These are phyloP conservation scores for Drosophila dives DNA, from an alignment of 2,888 invertebrate species.

Conservation along the genomic window DNA sequence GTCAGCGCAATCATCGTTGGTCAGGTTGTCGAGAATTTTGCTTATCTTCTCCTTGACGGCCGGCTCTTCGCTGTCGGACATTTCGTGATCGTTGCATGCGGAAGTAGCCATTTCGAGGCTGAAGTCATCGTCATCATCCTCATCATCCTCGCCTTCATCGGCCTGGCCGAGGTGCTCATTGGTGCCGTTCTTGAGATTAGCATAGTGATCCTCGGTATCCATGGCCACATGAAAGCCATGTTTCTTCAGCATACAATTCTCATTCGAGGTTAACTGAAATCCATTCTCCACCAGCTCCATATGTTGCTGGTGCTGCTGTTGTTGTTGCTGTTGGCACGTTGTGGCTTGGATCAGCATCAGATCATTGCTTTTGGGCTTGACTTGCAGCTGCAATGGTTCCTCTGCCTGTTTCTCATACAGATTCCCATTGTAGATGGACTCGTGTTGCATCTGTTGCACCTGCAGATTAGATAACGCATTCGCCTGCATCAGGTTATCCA, in stretches of 20 bases:
- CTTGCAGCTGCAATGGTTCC: constrained; percentile 34
- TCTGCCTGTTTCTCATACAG: constrained; percentile 56
- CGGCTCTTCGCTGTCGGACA: constrained; percentile 82
- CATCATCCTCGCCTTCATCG: constrained; percentile 68
- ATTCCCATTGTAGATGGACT: constrained; percentile 45
- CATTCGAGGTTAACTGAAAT: constrained; percentile 35
- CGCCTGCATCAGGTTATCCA: constrained; percentile 29
- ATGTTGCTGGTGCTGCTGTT: constrained; percentile 46
- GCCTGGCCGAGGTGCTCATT: constrained; percentile 10
- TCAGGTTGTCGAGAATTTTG: constrained; percentile 83
- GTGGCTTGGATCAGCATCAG: constrained; percentile 44
- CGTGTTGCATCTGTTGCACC: constrained; percentile 44
- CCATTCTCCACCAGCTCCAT: constrained; percentile 53
- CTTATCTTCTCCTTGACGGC: constrained; percentile 83
- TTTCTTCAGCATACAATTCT: constrained; percentile 57
- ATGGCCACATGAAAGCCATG: constrained; percentile 67
- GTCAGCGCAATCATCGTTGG: constrained; percentile 83
- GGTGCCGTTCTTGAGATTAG: constrained; percentile 21
- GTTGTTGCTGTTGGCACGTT: constrained; percentile 55
- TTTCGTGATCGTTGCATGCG: constrained; percentile 77
- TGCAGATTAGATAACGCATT: constrained; percentile 37
- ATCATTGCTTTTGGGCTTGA: constrained; percentile 45
- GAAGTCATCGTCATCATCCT: constrained; percentile 82
- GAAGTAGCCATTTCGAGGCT: constrained; percentile 82
- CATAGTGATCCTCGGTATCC: constrained; percentile 63